phyloP scores from a whole-genome alignment of 1,140 invertebrate genomes.

The Harpegnathos saltator region DNA sequence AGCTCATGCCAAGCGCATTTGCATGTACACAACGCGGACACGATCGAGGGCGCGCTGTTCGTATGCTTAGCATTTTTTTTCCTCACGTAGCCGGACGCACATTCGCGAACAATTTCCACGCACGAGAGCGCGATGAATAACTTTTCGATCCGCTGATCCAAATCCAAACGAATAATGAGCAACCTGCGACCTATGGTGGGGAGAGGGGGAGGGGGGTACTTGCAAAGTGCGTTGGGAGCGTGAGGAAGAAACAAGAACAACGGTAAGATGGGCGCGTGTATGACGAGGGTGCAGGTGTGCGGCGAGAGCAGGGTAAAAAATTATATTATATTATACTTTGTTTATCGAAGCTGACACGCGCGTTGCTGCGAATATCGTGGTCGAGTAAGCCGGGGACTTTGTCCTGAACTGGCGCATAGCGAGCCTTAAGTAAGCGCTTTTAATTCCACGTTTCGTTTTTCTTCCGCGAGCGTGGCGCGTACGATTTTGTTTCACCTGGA shows the following conservation, averaged over 20 bases:
- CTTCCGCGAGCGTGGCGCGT: background rate
- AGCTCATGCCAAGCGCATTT: slow-evolving; percentile 49
- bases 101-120: slow-evolving; percentile 5
- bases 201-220: too few species aligned
- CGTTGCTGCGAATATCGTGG: too few species aligned
- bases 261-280: slow-evolving; percentile 10
- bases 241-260: background rate
- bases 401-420: too few species aligned
- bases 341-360: background rate
- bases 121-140: slow-evolving; percentile 5
- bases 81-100: slow-evolving; percentile 3
- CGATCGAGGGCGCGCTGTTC: slow-evolving; percentile 15
- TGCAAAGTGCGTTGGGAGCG: background rate
- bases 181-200: background rate
- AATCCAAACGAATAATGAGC: slow-evolving; percentile 27
- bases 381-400: too few species aligned
- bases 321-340: slow-evolving; percentile 11
- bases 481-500: too few species aligned
- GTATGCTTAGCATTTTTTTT: slow-evolving; percentile 56
- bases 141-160: background rate
- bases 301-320: background rate
- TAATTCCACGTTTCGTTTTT: background rate
- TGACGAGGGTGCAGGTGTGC: background rate
- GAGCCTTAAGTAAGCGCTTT: too few species aligned
- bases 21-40: slow-evolving; percentile 34